Conservation (phyloP, 2,113 vertebrate genomes). For the Phalacrocorax carbo region DNA sequence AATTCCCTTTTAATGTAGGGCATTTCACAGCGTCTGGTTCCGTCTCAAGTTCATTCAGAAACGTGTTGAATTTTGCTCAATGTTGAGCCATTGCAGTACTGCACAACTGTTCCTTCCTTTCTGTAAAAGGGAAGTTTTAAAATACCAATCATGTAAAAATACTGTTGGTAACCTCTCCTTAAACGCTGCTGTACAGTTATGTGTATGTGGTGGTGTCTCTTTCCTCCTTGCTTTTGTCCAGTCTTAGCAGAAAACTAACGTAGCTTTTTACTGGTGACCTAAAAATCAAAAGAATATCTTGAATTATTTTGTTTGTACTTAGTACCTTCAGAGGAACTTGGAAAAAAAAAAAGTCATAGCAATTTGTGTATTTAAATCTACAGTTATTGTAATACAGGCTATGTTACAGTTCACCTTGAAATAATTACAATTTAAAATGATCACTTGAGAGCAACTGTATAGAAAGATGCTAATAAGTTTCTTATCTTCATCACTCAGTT, state of each 20-base stretch:
- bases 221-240: not conserved
- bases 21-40: not conserved
- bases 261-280: not conserved
- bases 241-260: not conserved
- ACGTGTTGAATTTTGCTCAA: not conserved
- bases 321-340: not conserved
- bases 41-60: not conserved
- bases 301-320: not conserved
- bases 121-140: not conserved
- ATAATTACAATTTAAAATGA: not conserved
- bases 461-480: not conserved
- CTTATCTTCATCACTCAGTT: not conserved
- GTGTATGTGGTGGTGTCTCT: not conserved
- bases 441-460: not conserved
- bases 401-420: not conserved
- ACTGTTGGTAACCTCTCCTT: not conserved
- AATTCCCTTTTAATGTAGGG: not conserved
- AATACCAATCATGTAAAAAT: not conserved
- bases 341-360: not conserved
- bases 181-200: not conserved
- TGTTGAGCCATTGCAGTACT: not conserved
- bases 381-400: not conserved
- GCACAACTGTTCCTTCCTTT: not conserved
- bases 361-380: not conserved
- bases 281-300: not conserved